Percentiles rank a stretch among this genome's conserved stretches.
Evolutionary conservation across 2,888 invertebrate genomes (phyloP).

Genomic region (Drosophila robusta): DNA sequence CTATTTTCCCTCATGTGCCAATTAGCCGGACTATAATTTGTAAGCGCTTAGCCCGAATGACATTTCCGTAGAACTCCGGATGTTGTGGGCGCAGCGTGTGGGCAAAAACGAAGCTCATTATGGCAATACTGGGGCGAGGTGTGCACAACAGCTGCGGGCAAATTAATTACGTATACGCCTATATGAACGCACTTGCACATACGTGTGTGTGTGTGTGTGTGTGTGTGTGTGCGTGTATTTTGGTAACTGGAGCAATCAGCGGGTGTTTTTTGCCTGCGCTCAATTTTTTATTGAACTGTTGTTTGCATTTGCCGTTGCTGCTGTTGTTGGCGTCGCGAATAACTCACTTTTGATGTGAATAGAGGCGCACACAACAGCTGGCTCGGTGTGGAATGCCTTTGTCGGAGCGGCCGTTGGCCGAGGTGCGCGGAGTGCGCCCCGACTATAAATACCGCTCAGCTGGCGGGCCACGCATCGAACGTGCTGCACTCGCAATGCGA

Average conservation of each 20-base stretch:
- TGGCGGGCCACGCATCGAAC: background rate
- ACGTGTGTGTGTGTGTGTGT: background rate
- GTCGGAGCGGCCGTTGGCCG: background rate
- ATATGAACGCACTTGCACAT: background rate
- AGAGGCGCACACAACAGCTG: constrained; percentile 33
- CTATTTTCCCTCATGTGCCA: background rate
- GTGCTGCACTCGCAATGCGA: background rate
- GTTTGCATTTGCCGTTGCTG: constrained; percentile 2
- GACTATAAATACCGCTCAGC: constrained; percentile 18
- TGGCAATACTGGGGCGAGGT: background rate
- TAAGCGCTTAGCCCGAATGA: background rate
- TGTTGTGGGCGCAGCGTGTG: constrained; percentile 1
- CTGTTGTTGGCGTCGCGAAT: constrained; percentile 4
- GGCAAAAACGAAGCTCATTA: constrained; percentile 6
- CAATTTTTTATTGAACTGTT: background rate
- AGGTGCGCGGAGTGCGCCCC: too few relatives aligned
- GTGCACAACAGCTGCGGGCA: constrained; percentile 15
- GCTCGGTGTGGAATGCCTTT: constrained; percentile 2
- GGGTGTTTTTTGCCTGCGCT: background rate
- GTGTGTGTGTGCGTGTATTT: constrained; percentile 1
- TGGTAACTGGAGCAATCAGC: constrained; percentile 25
- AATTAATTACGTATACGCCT: constrained; percentile 29
- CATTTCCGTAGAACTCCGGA: constrained; percentile 1
- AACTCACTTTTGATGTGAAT: constrained; percentile 38
- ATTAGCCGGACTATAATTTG: background rate